phyloP scores from a whole-genome alignment of 2,888 invertebrate genomes.

The Cistogaster globosa region DNA sequence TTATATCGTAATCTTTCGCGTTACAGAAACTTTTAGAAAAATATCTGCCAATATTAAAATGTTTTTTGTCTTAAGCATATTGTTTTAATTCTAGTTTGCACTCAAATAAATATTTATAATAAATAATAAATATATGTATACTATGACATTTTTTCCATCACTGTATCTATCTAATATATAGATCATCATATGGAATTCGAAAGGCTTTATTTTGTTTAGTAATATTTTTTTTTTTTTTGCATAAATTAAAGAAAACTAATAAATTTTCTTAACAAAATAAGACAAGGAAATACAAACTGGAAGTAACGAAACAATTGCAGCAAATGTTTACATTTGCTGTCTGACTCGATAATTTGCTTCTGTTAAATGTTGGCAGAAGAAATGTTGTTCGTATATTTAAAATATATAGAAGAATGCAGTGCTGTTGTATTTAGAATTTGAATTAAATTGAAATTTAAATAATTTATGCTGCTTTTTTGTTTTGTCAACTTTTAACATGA shows the following conservation, averaged over 20 bases:
- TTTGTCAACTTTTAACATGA: slow-evolving; percentile 46
- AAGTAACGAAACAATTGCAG: slow-evolving; percentile 61
- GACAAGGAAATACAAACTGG: slow-evolving; percentile 21
- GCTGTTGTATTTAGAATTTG: slow-evolving; percentile 29
- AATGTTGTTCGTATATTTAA: neutral
- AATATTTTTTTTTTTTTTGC: slow-evolving; percentile 46
- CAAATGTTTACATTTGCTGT: slow-evolving; percentile 67
- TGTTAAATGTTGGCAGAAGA: slow-evolving; percentile 14
- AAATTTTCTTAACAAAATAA: slow-evolving; percentile 57
- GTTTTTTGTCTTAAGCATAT: too few relatives aligned
- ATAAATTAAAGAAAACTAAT: slow-evolving; percentile 66
- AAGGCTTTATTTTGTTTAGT: slow-evolving; percentile 1
- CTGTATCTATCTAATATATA: slow-evolving; percentile 14
- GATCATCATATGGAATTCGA: slow-evolving; percentile 22
- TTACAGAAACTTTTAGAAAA: too few relatives aligned
- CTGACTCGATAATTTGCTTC: slow-evolving; percentile 38
- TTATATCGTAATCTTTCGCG: too few relatives aligned
- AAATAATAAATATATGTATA: too few relatives aligned
- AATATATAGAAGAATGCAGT: neutral
- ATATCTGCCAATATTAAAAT: too few relatives aligned
- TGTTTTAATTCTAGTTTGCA: too few relatives aligned
- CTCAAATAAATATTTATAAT: too few relatives aligned
- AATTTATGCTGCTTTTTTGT: slow-evolving; percentile 51
- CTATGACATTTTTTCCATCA: slow-evolving; percentile 3
- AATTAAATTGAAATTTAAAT: slow-evolving; percentile 57